Conservation (phyloP, 2,113 vertebrate genomes). For the Cavia aperea region DNA sequence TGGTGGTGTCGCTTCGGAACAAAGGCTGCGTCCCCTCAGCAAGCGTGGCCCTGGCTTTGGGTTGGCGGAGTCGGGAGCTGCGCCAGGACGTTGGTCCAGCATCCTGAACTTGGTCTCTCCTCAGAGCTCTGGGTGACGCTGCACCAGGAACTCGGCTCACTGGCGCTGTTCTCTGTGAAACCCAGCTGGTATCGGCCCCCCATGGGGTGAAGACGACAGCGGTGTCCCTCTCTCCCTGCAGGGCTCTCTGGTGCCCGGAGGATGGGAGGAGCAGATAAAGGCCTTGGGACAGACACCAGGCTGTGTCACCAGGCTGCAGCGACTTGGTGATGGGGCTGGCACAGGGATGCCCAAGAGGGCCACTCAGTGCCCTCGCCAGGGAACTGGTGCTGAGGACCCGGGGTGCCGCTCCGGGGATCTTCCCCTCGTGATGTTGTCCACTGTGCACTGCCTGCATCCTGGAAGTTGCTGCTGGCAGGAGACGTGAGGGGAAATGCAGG, state of each 20-base stretch:
- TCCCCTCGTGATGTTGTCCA: not conserved
- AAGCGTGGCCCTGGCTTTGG: too few species aligned
- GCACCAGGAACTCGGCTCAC: not conserved
- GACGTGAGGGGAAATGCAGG: too few species aligned
- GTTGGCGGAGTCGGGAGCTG: not conserved
- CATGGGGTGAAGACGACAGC: not conserved
- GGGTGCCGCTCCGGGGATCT: not conserved
- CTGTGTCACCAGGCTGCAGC: not conserved
- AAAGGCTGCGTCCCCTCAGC: not conserved
- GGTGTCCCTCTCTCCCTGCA: not conserved
- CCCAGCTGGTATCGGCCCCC: not conserved
- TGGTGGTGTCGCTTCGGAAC: not conserved
- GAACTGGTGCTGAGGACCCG: not conserved
- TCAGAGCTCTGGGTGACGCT: not conserved
- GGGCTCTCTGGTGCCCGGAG: not conserved
- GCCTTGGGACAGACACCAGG: not conserved
- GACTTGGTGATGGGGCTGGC: fast-evolving
- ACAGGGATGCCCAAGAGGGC: not conserved
- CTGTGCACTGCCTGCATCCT: too few species aligned
- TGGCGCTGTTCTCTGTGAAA: not conserved
- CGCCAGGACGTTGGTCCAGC: not conserved
- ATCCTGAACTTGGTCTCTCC: too few species aligned
- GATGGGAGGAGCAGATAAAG: not conserved
- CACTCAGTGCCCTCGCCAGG: fast-evolving
- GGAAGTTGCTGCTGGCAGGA: not conserved